Evolutionary conservation across 2,113 vertebrate genomes (phyloP).

Genomic region (Macroglossus sobrinus): DNA sequence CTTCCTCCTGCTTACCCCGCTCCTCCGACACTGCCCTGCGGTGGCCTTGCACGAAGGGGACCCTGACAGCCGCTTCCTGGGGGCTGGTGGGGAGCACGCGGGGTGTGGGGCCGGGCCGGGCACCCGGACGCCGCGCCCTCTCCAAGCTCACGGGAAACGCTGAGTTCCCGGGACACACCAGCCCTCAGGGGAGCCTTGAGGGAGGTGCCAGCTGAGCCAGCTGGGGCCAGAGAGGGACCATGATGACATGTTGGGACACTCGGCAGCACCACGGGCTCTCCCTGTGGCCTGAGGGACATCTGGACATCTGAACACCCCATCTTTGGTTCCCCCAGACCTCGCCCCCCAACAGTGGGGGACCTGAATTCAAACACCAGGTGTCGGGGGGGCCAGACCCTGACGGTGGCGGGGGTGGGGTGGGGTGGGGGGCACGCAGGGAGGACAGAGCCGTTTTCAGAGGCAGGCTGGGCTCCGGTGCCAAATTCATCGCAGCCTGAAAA

Average conservation of each 20-base stretch:
- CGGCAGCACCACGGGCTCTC: neutral
- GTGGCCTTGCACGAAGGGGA: conserved; percentile 64
- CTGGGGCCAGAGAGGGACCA: neutral
- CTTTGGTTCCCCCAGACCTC: neutral
- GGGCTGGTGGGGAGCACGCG: neutral
- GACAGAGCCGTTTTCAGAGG: neutral
- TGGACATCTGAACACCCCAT: accelerated
- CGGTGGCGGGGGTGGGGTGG: neutral
- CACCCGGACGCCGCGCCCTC: neutral
- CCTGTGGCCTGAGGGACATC: accelerated
- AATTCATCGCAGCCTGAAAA: conserved; percentile 2
- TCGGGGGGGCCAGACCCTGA: accelerated
- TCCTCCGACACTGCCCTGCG: conserved; percentile 69
- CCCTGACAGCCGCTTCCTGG: conserved; percentile 37
- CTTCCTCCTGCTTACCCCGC: conserved; percentile 37
- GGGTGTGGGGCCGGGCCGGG: neutral
- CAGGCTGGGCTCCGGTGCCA: neutral
- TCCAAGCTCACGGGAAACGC: neutral
- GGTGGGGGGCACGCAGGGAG: neutral
- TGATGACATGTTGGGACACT: neutral
- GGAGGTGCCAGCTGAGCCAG: neutral
- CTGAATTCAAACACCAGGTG: neutral
- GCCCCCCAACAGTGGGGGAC: accelerated
- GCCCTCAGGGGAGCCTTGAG: neutral
- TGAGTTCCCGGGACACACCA: neutral